Conservation (phyloP, 2,888 invertebrate genomes). For the Perithous albicinctus region DNA sequence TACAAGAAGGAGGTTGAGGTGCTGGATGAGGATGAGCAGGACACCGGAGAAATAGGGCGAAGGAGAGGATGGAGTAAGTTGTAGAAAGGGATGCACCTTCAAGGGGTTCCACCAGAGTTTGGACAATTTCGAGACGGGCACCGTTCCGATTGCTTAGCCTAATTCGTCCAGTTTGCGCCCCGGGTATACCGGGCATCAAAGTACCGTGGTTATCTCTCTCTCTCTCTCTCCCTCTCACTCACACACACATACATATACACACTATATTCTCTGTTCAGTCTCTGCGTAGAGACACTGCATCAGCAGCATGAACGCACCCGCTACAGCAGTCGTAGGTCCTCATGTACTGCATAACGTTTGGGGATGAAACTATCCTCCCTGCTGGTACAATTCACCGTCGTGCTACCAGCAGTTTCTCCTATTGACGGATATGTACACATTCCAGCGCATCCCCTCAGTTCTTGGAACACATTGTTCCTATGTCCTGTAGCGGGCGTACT, state of each 20-base stretch:
- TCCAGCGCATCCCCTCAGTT: constrained; percentile 48
- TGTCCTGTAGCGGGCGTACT: constrained; percentile 19
- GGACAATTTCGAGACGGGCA: constrained; percentile 80
- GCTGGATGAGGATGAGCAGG: constrained; percentile 52
- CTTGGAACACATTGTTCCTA: constrained; percentile 55
- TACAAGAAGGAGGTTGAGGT: constrained; percentile 59
- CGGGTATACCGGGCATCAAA: constrained; percentile 73
- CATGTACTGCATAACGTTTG: constrained; percentile 23
- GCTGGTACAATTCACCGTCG: constrained; percentile 36
- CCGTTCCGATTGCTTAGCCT: constrained; percentile 83
- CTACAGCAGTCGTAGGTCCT: constrained; percentile 31
- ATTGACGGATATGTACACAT: constrained; percentile 66
- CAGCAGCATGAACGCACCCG: constrained; percentile 42
- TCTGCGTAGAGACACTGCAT: constrained; percentile 44
- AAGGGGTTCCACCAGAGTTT: constrained; percentile 79
- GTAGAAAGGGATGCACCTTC: constrained; percentile 76
- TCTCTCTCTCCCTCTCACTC: no score
- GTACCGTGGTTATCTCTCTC: constrained; percentile 65
- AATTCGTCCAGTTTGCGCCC: constrained; percentile 78
- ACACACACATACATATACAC: no score
- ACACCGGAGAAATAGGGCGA: constrained; percentile 70
- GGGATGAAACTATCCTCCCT: constrained; percentile 33
- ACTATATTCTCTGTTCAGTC: constrained; percentile 34
- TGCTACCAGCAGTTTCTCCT: constrained; percentile 49
- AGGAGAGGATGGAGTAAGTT: constrained; percentile 66